Base-by-base conservation (phyloP, 2,113 vertebrate genomes). In the Ardeotis arabs region DNA sequence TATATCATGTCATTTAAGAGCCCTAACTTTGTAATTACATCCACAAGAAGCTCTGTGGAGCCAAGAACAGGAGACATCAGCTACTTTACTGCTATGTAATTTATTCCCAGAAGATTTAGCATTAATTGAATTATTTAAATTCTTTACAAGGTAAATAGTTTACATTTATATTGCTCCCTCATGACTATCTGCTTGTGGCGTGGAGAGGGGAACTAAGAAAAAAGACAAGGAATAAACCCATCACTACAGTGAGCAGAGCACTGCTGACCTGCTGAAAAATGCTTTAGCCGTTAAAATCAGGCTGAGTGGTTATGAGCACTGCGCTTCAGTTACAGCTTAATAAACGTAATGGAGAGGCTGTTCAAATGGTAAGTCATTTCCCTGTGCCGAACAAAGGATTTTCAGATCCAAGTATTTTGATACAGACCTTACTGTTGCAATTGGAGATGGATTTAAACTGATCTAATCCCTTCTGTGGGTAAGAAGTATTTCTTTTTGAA, bases 111-210 rank as follows among this genome's bases (percentile, higher is more conserved):
- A 88, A 73, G 81, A 73, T 24, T 49, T 93, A 73, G 13, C 50
- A 52, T 84, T 92, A 94, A 89, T 84, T 90, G 49, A 93, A 76
- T 96, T 69, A 21, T 75, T 93, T 86, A 20, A 63, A 25, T 90
- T 67, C 35, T 82, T 88, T 88, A 28, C 14, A 67, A 94, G 87
- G 82, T 76, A 93, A 94, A 93, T 85, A 73, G 35, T 90, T 92
- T 62, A 49, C 19, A 8, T 87, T 89, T 90, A n/a, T 88, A 50
- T 41, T 56, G 15, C 66, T 91, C 29, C 64, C 29, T 91, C 56
- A 23, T 64, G 87, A 75, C 89, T 76, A 47, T 49, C 33, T 91
- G 45, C 44, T 59, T 88, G 35, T 74, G 64, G 64, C 58, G 10
- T 59, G 39, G 41, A 60, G 56, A 73, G 28, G 37, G 58, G 14